Base-by-base conservation (phyloP, 2,797 vertebrate genomes). In the Fratercula arctica region DNA sequence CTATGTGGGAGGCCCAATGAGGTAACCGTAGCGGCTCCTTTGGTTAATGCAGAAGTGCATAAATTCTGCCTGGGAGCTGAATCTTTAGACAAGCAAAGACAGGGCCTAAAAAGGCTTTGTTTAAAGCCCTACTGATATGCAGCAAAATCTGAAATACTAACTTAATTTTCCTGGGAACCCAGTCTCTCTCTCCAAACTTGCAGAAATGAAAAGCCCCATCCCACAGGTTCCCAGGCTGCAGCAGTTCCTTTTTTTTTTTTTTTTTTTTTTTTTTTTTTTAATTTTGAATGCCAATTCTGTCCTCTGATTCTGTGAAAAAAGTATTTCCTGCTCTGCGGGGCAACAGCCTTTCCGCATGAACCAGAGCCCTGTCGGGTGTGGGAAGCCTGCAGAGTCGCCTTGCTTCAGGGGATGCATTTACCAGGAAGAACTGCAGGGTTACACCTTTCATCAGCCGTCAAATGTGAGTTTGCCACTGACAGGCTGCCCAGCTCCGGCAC, bases 1-100 rank as follows among this genome's bases (percentile, higher is more conserved):
- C 92, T 63, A 80, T 0, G 88, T 95, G 94, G 96, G 96, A 95
- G 93, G 90, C 82, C 90, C 89, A 85, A 73, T 68, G 93, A 92
- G 46, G 94, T 78, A 95, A 94, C 84, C 2, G 13, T 37, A 74
- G 84, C 0, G 14, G 80, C 74, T 94, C 63, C 81, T 91, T 20
- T 33, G 61, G 78, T 57, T 90, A 83, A 89, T 28, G 79, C 46
- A 72, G 57, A 87, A 95, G 72, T 69, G 89, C 78, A 87, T 77
- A 83, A 82, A 94, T 89, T 80, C 86, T 72, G 72, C 88, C 90
- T 48, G 83, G 61, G 79, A 92, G 79, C 37, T 57, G 77, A 7
- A 92, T 64, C 78, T 95, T 79, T 90, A 92, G 72, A 60, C 64
- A 87, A 80, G 81, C 53, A 74, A 95, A 94, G 88, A 59, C 78